Base-by-base conservation (phyloP, 2,797 vertebrate species). In the Thaleichthys pacificus region DNA sequence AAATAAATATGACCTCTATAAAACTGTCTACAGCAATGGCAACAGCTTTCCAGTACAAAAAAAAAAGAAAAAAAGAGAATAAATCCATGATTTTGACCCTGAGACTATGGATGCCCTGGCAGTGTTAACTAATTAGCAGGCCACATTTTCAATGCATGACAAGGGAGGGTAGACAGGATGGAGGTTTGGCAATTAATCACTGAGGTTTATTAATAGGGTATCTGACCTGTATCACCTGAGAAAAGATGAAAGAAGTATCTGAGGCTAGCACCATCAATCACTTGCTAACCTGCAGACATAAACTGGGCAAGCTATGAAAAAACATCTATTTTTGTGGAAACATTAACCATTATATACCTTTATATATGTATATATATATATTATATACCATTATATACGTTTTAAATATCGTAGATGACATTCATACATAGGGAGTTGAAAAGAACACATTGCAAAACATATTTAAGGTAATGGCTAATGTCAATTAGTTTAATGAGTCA, bases 111-210 rank as follows among this genome's bases (percentile, higher is more conserved):
- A 80, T 77, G 77, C 77, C 80, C 82, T 66, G 76, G 83, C 87
- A 85, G 66, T 77, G 84, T 84, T 87, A 74, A 63, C 84, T 90
- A 91, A 92, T 91, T 89, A 87, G 84, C 63, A 83, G 83, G 77
- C 76, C 58, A 73, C 74, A 74, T 79, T 77, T 81, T 69, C 58
- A 70, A 76, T 80, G 80, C 75, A 71, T 71, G 69, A 87, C 86
- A 87, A 82, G 84, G 72, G 71, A 87, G 75, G 76, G 73, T 68
- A 83, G 82, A 78, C 76, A 61, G 76, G 73, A 84, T 77, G 80
- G 75, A 80, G 81, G 72, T 71, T 78, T 81, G 73, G 70, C 84
- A 88, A 90, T 90, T 76, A 87, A 89, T 91, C 88, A 87, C 73
- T 54, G 74, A 75, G 74, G 71, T 84, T 88, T 89, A 90, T 90